These are phyloP conservation scores for Callaeas wilsoni DNA, from an alignment of 2,113 vertebrate species.

Conservation along the genomic window DNA sequence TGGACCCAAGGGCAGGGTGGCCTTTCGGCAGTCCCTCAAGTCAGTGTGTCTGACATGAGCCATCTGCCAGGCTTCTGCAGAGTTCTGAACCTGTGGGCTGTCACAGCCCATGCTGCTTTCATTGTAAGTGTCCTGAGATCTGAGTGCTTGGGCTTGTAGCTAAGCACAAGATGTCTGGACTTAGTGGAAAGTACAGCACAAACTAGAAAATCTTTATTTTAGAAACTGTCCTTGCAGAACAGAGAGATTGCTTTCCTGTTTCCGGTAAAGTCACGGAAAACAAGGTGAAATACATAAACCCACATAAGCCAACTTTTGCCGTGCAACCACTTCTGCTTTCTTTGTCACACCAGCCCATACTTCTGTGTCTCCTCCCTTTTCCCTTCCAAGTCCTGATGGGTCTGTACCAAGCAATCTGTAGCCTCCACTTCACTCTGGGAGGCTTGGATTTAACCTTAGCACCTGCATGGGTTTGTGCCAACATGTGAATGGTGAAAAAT, in stretches of 20 bases:
- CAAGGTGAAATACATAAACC: neutral
- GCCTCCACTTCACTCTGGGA: neutral
- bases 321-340: neutral
- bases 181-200: neutral
- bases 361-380: neutral
- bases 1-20: neutral
- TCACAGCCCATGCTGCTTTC: neutral
- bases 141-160: neutral
- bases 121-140: neutral
- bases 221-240: neutral
- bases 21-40: neutral
- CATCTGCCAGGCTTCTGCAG: neutral
- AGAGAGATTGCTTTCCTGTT: neutral
- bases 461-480: neutral
- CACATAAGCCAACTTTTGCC: neutral
- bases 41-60: fast-evolving
- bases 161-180: neutral
- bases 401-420: neutral
- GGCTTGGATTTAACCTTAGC: neutral
- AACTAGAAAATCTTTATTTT: neutral
- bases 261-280: neutral
- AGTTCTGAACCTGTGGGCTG: neutral
- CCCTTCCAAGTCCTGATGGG: neutral
- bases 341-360: neutral
- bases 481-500: fast-evolving